A percentile compares a stretch with the other conserved stretches of the same genome.
Evolutionary conservation across 1,140 invertebrate genomes (phyloP).

Genomic region (Saccostrea cuccullata): DNA sequence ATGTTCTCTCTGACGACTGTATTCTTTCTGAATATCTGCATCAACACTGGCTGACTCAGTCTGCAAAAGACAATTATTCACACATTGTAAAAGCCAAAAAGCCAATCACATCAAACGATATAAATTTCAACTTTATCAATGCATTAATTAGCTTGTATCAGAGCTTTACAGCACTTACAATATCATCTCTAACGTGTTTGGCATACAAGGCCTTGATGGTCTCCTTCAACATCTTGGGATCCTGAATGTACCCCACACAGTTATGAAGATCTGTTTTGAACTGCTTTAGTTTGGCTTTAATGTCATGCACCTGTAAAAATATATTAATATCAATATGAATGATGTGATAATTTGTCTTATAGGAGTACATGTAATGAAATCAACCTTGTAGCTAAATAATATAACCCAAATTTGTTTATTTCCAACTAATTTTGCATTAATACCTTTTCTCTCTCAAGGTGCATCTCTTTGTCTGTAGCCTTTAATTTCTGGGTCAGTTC

Average conservation of each 20-base stretch:
- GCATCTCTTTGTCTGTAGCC: conserved; percentile 84
- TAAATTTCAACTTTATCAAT: not conserved
- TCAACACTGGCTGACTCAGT: conserved; percentile 78
- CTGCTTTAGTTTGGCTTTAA: conserved; percentile 85
- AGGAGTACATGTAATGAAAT: too few relatives aligned
- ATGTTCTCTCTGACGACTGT: conserved; percentile 88
- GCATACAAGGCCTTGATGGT: conserved; percentile 87
- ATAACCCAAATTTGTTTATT: not conserved
- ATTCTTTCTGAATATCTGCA: conserved; percentile 87
- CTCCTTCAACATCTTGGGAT: conserved; percentile 87
- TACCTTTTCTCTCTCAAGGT: conserved; percentile 83
- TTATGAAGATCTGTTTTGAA: conserved; percentile 89
- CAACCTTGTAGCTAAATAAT: too few relatives aligned
- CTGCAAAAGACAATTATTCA: conserved; percentile 59
- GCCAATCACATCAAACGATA: too few relatives aligned
- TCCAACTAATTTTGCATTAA: conserved; percentile 54
- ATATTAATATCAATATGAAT: not conserved
- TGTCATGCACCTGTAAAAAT: conserved; percentile 79
- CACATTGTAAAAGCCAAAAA: not conserved
- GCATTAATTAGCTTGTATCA: not conserved
- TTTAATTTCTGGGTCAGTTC: conserved; percentile 88
- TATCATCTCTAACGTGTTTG: conserved; percentile 84
- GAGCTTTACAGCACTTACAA: conserved; percentile 71
- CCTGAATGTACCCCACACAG: conserved; percentile 86
- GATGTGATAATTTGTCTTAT: not conserved